Evolutionary conservation across 2,888 invertebrate species (phyloP), one percentile per base, ranked within the genome.

Genomic region (Chaetogeoica ovagalla): DNA sequence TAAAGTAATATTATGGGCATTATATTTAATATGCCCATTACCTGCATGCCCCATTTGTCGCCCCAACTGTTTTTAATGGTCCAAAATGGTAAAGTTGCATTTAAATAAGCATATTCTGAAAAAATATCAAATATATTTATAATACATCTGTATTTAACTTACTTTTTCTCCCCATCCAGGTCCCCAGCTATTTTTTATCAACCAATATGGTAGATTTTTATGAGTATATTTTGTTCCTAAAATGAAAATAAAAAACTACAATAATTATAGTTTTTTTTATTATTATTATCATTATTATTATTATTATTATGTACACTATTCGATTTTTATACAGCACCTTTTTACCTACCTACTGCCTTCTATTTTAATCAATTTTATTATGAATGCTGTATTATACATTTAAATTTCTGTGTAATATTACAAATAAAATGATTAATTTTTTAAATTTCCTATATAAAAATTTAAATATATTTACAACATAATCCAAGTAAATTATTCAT

Each of bases 31-130:
- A 75, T 52, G 0, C 75, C 71, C 70, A 82, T 84, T 84, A 89
- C 89, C 87, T 89, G 91, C 87, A 96, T 96, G 57, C 97, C 97
- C 97, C 97, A 97, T 43, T 87, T 87, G 55, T 88, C 86, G 71
- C 97, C 97, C 97, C 97, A 98, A 19, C 96, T 96, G 87, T 97
- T 97, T 89, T 97, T 97, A 57, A 97, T 89, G 82, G 93, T 93
- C 97, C 97, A 97, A 86, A 92, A 97, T 0, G 96, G 96, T 68
- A 94, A 86, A 0, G 88, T 89, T 86, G 39, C 55, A 85, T 95
- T 91, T 88, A 95, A 95, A 62, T 92, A 86, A 13, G 93, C 92
- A 87, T 94, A 94, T 65, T 89, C 94, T 90, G 90, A 85, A 87
- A 90, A 85, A 84, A 84, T 81, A 83, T 82, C 83, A 48, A 85